Evolutionary conservation across 2,113 vertebrate species (phyloP).

Genomic region (Cranoglanis bouderius): DNA sequence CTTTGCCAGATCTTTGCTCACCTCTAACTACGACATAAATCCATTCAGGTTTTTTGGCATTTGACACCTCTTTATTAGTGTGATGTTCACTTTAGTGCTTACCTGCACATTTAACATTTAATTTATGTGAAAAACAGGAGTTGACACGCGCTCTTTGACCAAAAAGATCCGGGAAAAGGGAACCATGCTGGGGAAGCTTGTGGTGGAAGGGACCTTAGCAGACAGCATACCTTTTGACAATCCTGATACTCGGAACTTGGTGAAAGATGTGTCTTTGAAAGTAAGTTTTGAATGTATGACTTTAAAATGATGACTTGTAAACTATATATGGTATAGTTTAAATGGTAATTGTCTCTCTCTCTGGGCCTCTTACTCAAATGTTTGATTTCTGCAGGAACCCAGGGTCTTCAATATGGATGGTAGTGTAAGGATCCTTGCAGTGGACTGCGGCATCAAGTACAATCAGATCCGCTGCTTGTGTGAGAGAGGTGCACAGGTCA

Average conservation of each 20-base stretch:
- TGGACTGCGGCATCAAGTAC: conserved; percentile 93
- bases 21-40: no score
- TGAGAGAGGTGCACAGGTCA: conserved; percentile 82
- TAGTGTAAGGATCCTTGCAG: conserved; percentile 69
- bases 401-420: conserved; percentile 80
- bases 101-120: neutral
- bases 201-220: conserved; percentile 75
- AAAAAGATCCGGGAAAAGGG: conserved; percentile 93
- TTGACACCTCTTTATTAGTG: neutral
- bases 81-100: neutral
- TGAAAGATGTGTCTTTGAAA: conserved; percentile 90
- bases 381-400: conserved; percentile 69
- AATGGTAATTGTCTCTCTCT: neutral
- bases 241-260: conserved; percentile 81
- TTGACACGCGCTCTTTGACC: conserved; percentile 88
- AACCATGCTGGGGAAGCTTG: conserved; percentile 87
- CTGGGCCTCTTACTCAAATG: neutral
- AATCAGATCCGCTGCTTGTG: conserved; percentile 94
- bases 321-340: neutral
- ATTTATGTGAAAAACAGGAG: conserved; percentile 68
- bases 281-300: conserved; percentile 62
- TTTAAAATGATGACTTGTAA: neutral
- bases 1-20: no score
- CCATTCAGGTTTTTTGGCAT: neutral
- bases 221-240: conserved; percentile 77